Base-by-base conservation (phyloP, 2,888 invertebrate species). In the Bhutanitis thaidina region DNA sequence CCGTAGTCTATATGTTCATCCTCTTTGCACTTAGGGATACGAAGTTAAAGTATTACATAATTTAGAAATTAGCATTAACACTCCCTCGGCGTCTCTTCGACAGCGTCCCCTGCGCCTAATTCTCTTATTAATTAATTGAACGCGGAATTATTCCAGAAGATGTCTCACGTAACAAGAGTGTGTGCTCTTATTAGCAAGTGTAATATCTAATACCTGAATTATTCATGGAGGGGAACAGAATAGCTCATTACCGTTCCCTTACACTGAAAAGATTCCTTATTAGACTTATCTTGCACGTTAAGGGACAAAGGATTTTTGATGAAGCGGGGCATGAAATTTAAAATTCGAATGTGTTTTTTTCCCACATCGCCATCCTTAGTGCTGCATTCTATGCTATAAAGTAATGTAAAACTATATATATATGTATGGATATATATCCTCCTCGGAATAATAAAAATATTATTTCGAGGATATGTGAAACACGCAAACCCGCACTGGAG, bases 191-290 rank as follows among this genome's bases (percentile, higher is more conserved):
- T 40, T 36, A 41, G 36, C 41, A 41, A 41, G 45, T 46, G 51
- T 51, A 41, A 51, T 51, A 16, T 27, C 36, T 36, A 38, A 12
- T 35, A 51, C 45, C 41, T 51, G 51, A 46, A 46, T 41, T 35
- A 51, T 46, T 51, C 51, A 40, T 35, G 36, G 46, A 40, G 41
- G 27, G 45, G 41, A 46, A 25, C 37, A 32, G 36, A 41, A 46
- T 41, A 41, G 36, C 13, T 41, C 25, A 41, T 41, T 51, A 51
- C 35, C 7, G 39, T 32, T n/a, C 30, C 29, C 41, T 46, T 37
- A 41, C 29, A 39, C 15, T 13, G 40, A 45, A 43, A 37, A 41
- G 40, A 46, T 46, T 36, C 30, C 40, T 51, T 51, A 43, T 49
- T 37, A 49, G 38, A 36, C 30, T 29, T 37, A 36, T 46, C 40